Conservation (phyloP, 2,113 vertebrate species). For the Notiomystis cincta region DNA sequence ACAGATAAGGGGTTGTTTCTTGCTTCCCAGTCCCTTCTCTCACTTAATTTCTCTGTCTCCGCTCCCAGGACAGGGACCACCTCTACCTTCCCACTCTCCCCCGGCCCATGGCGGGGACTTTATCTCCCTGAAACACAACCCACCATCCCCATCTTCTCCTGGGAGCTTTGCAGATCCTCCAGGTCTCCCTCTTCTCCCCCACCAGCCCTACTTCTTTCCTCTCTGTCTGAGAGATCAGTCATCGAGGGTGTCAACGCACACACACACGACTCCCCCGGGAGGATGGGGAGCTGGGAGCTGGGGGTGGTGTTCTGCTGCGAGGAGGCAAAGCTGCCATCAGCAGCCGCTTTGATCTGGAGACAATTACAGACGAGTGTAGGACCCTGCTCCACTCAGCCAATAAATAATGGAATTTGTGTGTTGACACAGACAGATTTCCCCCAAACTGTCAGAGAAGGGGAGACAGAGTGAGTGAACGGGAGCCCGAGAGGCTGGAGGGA, state of each 20-base stretch:
- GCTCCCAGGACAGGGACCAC: background rate
- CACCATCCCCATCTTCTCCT: background rate
- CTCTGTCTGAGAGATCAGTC: constrained; percentile 42
- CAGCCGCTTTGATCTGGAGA: constrained; percentile 60
- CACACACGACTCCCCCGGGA: constrained; percentile 9
- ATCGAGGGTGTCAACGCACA: background rate
- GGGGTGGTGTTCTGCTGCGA: constrained; percentile 26
- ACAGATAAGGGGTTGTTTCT: background rate
- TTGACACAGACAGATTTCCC: constrained; percentile 64
- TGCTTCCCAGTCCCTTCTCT: background rate
- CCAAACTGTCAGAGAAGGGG: constrained; percentile 61
- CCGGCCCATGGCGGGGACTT: background rate
- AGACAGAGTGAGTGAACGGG: background rate
- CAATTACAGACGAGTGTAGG: constrained; percentile 57
- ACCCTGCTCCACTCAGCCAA: constrained; percentile 45
- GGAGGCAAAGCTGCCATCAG: constrained; percentile 61
- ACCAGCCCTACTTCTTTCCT: constrained; percentile 50
- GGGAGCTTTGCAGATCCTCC: background rate
- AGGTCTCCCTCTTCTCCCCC: background rate
- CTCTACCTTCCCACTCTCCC: background rate
- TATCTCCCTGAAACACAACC: background rate
- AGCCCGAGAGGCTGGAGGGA: background rate
- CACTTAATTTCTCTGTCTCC: background rate
- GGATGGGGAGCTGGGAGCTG: background rate
- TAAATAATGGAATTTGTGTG: constrained; percentile 53